Base-by-base conservation (phyloP, 53 echinoderm and acorn worm genomes). In the Holothuria leucospilota region DNA sequence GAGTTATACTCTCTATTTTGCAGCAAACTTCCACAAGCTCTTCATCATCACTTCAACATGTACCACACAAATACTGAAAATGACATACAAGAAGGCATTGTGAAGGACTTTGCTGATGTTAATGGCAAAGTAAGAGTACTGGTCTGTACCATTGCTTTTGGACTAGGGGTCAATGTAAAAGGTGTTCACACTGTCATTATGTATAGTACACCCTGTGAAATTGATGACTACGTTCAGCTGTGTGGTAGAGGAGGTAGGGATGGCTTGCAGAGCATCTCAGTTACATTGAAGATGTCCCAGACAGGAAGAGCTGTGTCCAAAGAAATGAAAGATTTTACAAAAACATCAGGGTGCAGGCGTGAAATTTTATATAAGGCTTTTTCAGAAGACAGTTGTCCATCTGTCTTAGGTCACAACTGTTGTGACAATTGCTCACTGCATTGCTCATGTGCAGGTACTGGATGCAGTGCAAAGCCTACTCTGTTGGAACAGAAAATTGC, bases 11-110 rank as follows among this genome's bases (percentile, higher is more conserved):
- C 60, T 16, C 29, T 69, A 30, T 73, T 86, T 29, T 20, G 8
- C 13, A 69, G 59, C 59, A 20, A 26, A 70, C 29, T 71, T 51
- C 75, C 86, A 20, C 26, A 27, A 23, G 23, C 52, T 13, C 39
- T 26, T 58, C 59, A 42, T 60, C 21, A 25, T 12, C 14, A 68
- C 68, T 68, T 91, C 10, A 42, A 91, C 29, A 91, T 91, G 91
- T 91, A 75, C n/a, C 91, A 87, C 87, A 82, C 83, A 0, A 82
- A 87, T 29, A 91, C 87, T 8, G 83, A 87, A 25, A 25, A 67
- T 77, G 87, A 87, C 39, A 68, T 84, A 0, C 82, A 91, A 59
- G 64, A 83, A 20, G 64, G 56, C 7, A 87, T 91, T 21, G 39
- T 73, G 11, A 20, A 62, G 15, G 80, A 60, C 21, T 71, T 86